Base-by-base conservation (phyloP, 2,113 vertebrate species). In the Genyomyrus donnyi region DNA sequence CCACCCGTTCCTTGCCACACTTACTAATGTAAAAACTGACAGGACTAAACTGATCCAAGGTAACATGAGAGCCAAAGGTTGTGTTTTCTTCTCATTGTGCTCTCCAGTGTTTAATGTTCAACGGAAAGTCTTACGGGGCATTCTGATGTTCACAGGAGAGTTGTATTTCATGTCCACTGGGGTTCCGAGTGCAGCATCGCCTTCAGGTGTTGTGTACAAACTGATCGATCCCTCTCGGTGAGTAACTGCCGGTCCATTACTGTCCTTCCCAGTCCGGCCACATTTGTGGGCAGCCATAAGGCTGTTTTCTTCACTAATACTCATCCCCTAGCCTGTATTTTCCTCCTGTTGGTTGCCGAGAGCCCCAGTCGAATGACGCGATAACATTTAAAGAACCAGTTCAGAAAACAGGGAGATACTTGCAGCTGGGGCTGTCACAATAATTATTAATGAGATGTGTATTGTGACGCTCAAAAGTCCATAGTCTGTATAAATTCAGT, bases 121-220 rank as follows among this genome's bases (percentile, higher is more conserved):
- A 39, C 31, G n/a, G 27, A 77, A 10, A 66, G 66, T 66, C 48
- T 17, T 66, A 19, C n/a, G 15, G 11, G 10, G 11, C 87, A 13
- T 90, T 83, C 85, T 70, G n/a, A 9, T 91, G 70, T 92, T 35
- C 77, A 77, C 70, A 99, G 98, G 98, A 6, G 98, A 99, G 93
- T 95, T 99, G 52, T 99, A 99, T 92, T 99, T 99, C 95, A 95
- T 99, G 96, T 98, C 98, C 0, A 99, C 98, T 0, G 96, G 95
- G 0, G 1, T 97, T 50, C 96, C 98, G 0, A 98, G 97, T 0
- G 97, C 98, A 42, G 97, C 96, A 0, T 96, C 97, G 5, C 93
- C 96, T 0, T 93, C 93, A 0, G 98, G 98, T 70, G 97, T 98
- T 0, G 91, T 99, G 90, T 99, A 99, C 94, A 99, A 99, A 94